Percentiles rank a stretch among this genome's conserved stretches.
Evolutionary conservation across 2,113 vertebrate genomes (phyloP).

Genomic region (Spea multiplicata): DNA sequence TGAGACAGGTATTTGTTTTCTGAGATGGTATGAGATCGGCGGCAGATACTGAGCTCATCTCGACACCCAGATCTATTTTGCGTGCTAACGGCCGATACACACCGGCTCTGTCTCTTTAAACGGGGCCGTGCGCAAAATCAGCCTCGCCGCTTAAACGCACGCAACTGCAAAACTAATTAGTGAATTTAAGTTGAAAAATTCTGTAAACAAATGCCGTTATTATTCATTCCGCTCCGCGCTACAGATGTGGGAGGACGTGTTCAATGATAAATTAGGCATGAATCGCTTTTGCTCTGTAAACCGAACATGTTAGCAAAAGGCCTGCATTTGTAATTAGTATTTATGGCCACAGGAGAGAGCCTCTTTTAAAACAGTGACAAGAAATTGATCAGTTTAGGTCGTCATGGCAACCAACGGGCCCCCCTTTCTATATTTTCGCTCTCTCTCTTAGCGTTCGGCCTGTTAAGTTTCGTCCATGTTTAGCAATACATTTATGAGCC

Average conservation of each 20-base stretch:
- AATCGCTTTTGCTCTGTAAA: conserved; percentile 70
- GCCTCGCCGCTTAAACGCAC: conserved; percentile 34
- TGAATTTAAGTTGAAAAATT: conserved; percentile 66
- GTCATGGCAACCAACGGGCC: conserved; percentile 70
- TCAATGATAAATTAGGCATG: conserved; percentile 77
- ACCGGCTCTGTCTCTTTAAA: no score
- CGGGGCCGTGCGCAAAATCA: no score
- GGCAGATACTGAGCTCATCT: no score
- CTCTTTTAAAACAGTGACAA: conserved; percentile 74
- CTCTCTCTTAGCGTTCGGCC: conserved; percentile 46
- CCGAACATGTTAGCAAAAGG: conserved; percentile 67
- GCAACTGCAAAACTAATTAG: conserved; percentile 67
- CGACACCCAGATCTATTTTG: no score
- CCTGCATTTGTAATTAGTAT: conserved; percentile 77
- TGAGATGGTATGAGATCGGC: no score
- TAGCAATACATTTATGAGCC: conserved; percentile 71
- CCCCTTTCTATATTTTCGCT: conserved; percentile 57
- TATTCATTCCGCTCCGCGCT: conserved; percentile 64
- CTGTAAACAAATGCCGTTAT: conserved; percentile 70
- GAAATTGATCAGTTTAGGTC: conserved; percentile 83
- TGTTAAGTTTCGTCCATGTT: conserved; percentile 56
- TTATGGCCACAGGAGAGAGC: conserved; percentile 69
- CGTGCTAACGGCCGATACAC: no score
- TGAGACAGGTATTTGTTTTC: no score
- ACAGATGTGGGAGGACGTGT: conserved; percentile 69